Evolutionary conservation across 2,797 vertebrate genomes (phyloP), one percentile per base, ranked within the genome.

Genomic region (Microhierax caerulescens): DNA sequence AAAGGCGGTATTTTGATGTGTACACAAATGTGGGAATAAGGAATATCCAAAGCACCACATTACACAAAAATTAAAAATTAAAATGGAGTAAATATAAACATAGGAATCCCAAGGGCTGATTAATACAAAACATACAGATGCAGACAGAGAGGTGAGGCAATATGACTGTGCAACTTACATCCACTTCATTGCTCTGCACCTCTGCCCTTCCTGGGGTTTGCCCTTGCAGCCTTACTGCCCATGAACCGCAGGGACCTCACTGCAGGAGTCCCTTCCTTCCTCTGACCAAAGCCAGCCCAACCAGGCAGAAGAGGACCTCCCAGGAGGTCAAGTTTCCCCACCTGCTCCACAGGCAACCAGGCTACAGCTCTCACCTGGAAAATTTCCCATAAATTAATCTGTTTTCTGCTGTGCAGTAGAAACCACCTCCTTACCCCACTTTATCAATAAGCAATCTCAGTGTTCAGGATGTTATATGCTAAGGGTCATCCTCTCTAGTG

Each of bases 121-220:
- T 36, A 41, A 11, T 1, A 34, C 28, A 23, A 7, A 36, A 3
- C 53, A 27, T 2, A 9, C 7, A 25, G 51, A 2, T 14, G 30
- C 18, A 59, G 51, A 7, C 1, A 10, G 6, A 20, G 54, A 34
- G 23, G 4, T 5, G n/a, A 73, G 77, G 14, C 32, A 15, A n/a
- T 3, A 4, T 0, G 34, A 30, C 34, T 32, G 2, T 1, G 2
- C n/a, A 9, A 2, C 4, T 8, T 2, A 1, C 36, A 5, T 17
- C 36, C 10, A 0, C 16, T 5, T 25, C 32, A 19, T 4, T 9
- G 10, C 59, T 32, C n/a, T 8, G 37, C 9, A 36, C 16, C 19
- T 12, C 51, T 47, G 32, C 39, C 25, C 23, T 13, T 11, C 1
- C 32, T 4, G 56, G 7, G 4, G 12, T 19, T 81, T 63, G 56